phyloP scores from a whole-genome alignment of 1,140 invertebrate species.

The Drosophila aff. region DNA sequence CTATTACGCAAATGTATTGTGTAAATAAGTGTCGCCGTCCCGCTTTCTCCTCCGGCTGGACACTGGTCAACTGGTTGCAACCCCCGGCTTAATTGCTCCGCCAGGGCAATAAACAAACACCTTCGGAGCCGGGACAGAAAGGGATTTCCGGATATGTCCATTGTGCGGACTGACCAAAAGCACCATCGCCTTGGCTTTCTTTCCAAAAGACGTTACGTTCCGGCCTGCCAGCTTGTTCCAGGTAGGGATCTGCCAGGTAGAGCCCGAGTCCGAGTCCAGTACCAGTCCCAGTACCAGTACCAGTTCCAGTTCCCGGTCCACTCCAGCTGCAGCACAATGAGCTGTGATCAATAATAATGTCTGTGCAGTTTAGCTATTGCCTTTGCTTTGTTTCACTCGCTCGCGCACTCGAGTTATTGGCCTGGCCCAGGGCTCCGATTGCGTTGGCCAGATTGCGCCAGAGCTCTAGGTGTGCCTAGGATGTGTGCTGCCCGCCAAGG shows the following conservation, averaged over 20 bases:
- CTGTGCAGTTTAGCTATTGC: constrained; percentile 24
- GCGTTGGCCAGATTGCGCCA: constrained; percentile 48
- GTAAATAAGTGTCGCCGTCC: constrained; percentile 52
- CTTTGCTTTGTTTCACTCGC: constrained; percentile 43
- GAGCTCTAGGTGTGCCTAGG: constrained; percentile 61
- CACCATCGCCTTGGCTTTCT: constrained; percentile 45
- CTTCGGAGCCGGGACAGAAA: constrained; percentile 42
- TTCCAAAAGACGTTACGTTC: constrained; percentile 57
- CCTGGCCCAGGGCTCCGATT: constrained; percentile 52
- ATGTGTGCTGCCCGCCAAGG: constrained; percentile 45
- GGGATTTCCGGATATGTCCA: constrained; percentile 50
- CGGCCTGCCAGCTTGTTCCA: constrained; percentile 5
- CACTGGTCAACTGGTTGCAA: constrained; percentile 65
- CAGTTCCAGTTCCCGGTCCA: constrained; percentile 39
- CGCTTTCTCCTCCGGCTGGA: constrained; percentile 35
- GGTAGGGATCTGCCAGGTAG: constrained; percentile 33
- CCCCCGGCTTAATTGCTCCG: constrained; percentile 62
- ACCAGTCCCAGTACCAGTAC: constrained; percentile 12
- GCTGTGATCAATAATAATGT: constrained; percentile 48
- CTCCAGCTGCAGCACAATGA: constrained; percentile 51
- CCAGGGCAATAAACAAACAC: constrained; percentile 61
- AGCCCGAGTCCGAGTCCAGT: neutral
- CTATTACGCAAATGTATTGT: constrained; percentile 70
- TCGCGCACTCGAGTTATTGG: constrained; percentile 36
- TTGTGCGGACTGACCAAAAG: constrained; percentile 42